Base-by-base conservation (phyloP, 2,888 invertebrate species). In the Caenorhabditis sp. region DNA sequence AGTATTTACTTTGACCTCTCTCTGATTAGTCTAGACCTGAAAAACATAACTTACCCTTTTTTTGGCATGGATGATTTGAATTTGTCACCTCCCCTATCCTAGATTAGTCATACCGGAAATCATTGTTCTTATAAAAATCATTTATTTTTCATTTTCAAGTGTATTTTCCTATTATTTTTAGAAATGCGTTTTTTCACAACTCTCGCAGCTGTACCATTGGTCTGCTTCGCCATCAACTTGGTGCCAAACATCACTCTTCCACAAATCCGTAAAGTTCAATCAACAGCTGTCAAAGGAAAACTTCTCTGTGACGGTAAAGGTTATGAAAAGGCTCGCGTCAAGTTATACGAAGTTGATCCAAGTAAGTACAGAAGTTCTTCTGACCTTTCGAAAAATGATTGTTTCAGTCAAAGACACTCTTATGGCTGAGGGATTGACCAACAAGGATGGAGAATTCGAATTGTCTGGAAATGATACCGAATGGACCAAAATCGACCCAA, bases 231-330 rank as follows among this genome's bases (percentile, higher is more conserved):
- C 14, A 43, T 43, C 43, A 43, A 43, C 43, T 14, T 43, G 17
- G 17, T 43, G 8, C 75, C 75, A 63, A 63, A 50, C 4, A 26
- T 76, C 21, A 69, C 77, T n/a, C 61, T 76, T 25, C 76, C 76
- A 25, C 62, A 67, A 63, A 50, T 76, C n/a, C 50, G 78, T 36
- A 74, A 68, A 64, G 72, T 77, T 10, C 83, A 85, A 67, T 75
- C 74, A n/a, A 77, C 81, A 17, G 82, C 81, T n/a, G 84, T 83
- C 21, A 81, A 80, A 43, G 85, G 85, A 56, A 81, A 79, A 65
- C 66, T 85, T 23, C 67, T 84, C 26, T 85, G 85, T 66, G 81
- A 83, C 52, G 84, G 83, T 50, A 82, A 83, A 67, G 84, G 84
- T 1, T 85, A 85, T 63, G 78, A 78, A 53, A 82, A 83, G 69